Evolutionary conservation across 2,888 invertebrate species (phyloP).

Genomic region (Sylvicola fuscatus): DNA sequence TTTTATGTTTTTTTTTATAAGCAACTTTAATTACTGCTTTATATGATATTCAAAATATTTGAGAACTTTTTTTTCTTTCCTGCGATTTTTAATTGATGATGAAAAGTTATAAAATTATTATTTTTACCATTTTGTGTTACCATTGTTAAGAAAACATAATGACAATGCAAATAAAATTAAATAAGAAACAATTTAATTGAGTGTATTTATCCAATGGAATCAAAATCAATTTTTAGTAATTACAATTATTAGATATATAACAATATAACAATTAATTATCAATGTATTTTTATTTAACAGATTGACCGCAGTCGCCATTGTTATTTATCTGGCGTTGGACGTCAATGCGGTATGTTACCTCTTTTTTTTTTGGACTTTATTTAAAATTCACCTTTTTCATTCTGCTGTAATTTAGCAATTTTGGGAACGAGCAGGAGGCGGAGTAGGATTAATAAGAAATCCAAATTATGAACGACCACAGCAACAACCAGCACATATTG

Average conservation of each 20-base stretch:
- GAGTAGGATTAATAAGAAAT: constrained; percentile 6
- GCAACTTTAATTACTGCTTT: too few relatives aligned
- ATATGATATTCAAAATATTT: too few relatives aligned
- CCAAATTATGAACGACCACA: constrained; percentile 10
- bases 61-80: too few relatives aligned
- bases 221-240: too few relatives aligned
- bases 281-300: constrained; percentile 12
- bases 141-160: too few relatives aligned
- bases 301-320: constrained; percentile 21
- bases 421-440: constrained; percentile 18
- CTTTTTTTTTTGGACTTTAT: constrained; percentile 18
- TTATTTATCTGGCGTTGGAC: constrained; percentile 16
- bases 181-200: too few relatives aligned
- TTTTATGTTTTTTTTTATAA: too few relatives aligned
- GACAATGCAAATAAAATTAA: too few relatives aligned
- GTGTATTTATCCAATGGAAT: too few relatives aligned
- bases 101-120: too few relatives aligned
- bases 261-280: background rate
- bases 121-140: too few relatives aligned
- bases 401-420: constrained; percentile 20
- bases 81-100: too few relatives aligned
- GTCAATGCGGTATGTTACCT: constrained; percentile 16
- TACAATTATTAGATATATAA: background rate
- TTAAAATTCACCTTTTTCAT: background rate
- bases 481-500: constrained; percentile 13